phyloP scores from a whole-genome alignment of 1,140 invertebrate genomes.

The Phocides pigmalion region DNA sequence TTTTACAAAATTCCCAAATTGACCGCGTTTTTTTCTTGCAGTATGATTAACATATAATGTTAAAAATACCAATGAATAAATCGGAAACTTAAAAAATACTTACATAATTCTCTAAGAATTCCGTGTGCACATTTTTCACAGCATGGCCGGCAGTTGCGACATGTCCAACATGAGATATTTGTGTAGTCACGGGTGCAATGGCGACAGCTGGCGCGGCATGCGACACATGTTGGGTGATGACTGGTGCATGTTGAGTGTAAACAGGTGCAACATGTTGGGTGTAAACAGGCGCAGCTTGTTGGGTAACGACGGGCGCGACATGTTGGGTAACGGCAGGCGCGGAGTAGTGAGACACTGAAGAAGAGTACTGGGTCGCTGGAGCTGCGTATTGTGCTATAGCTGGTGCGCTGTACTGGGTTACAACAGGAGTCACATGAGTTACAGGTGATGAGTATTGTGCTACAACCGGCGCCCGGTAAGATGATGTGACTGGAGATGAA shows the following conservation, averaged over 20 bases:
- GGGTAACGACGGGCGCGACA: conserved; percentile 39
- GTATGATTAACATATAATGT: background rate
- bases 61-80: background rate
- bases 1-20: too few species aligned
- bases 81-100: conserved; percentile 51
- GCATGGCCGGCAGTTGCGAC: conserved; percentile 32
- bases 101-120: conserved; percentile 85
- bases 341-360: conserved; percentile 38
- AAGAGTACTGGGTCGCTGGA: conserved; percentile 49
- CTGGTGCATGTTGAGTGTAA: conserved; percentile 45
- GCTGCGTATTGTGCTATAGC: conserved; percentile 44
- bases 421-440: conserved; percentile 43
- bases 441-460: conserved; percentile 44
- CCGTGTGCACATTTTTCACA: conserved; percentile 84
- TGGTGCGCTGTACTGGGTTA: conserved; percentile 44
- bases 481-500: conserved; percentile 11
- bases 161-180: conserved; percentile 39
- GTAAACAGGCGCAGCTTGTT: conserved; percentile 44
- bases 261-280: conserved; percentile 45
- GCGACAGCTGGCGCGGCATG: conserved; percentile 45
- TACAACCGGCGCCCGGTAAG: conserved; percentile 38
- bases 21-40: too few species aligned
- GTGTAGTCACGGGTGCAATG: conserved; percentile 41
- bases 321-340: conserved; percentile 45
- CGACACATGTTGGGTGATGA: conserved; percentile 48